Percentiles rank a stretch among this genome's conserved stretches.
Evolutionary conservation across 2,113 vertebrate species (phyloP).

Genomic region (Hippolais icterina): DNA sequence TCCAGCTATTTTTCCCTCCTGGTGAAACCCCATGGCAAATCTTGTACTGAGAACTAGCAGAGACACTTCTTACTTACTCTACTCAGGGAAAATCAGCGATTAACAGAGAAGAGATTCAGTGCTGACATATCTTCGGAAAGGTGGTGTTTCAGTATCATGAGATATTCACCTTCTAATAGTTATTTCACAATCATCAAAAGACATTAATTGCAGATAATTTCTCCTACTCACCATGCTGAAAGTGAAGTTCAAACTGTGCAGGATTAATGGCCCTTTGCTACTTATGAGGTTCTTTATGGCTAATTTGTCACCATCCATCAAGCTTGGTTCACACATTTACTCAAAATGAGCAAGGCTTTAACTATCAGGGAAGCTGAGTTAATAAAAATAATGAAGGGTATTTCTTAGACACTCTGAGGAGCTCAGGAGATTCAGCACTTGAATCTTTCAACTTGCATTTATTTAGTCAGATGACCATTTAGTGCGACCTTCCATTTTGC

Average conservation of each 20-base stretch:
- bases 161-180: not conserved
- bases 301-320: not conserved
- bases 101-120: not conserved
- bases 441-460: not conserved
- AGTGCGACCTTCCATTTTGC: not conserved
- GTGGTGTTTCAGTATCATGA: not conserved
- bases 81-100: not conserved
- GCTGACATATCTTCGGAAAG: not conserved
- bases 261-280: not conserved
- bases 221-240: not conserved
- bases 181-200: not conserved
- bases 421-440: not conserved
- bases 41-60: not conserved
- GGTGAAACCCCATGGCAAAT: not conserved
- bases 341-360: not conserved
- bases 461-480: not conserved
- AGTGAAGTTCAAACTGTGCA: not conserved
- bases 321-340: not conserved
- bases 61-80: accelerated
- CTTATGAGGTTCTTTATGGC: not conserved
- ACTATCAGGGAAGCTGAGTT: not conserved
- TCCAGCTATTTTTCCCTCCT: not conserved
- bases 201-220: not conserved
- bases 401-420: not conserved
- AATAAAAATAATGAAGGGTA: not conserved